Percentiles rank a stretch among this genome's conserved stretches.
These are phyloP conservation scores for Arctocebus calabarensis DNA, from an alignment of 2,797 vertebrate species.

Conservation along the genomic window DNA sequence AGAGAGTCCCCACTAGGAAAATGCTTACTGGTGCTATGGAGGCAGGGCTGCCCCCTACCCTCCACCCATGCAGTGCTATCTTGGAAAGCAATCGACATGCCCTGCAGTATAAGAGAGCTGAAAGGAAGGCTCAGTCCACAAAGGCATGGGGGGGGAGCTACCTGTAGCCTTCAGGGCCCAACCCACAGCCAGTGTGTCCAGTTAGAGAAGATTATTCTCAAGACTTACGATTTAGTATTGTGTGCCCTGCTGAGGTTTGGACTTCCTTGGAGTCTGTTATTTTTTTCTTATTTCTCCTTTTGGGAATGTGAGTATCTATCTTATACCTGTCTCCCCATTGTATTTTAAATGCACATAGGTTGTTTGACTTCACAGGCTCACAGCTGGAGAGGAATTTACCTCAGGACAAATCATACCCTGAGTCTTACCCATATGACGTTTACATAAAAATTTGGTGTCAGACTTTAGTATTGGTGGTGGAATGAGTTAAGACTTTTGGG, in stretches of 20 bases:
- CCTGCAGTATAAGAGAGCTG: background rate
- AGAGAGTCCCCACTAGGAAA: background rate
- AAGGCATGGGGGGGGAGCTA: background rate
- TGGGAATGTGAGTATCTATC: background rate
- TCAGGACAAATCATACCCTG: background rate
- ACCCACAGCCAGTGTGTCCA: background rate
- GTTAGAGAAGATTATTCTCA: background rate
- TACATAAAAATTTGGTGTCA: background rate
- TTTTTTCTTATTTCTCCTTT: background rate
- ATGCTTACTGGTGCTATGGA: background rate
- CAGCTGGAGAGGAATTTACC: background rate
- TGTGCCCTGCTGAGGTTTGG: background rate
- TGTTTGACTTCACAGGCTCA: background rate
- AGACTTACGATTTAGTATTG: background rate
- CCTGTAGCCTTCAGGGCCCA: rapidly evolving
- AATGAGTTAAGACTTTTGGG: background rate
- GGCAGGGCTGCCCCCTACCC: no score
- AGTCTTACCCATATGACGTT: background rate
- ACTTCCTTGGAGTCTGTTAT: background rate
- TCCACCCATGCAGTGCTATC: background rate
- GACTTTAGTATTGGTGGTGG: background rate
- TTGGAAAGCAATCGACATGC: no score
- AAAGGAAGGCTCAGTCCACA: background rate
- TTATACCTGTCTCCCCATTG: background rate
- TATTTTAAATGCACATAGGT: background rate